Evolutionary conservation across 30 jellyfish, hydroid and myxozoan species (phyloP), one percentile per base, ranked within the genome.

Genomic region (Nemopilema nomurai): DNA sequence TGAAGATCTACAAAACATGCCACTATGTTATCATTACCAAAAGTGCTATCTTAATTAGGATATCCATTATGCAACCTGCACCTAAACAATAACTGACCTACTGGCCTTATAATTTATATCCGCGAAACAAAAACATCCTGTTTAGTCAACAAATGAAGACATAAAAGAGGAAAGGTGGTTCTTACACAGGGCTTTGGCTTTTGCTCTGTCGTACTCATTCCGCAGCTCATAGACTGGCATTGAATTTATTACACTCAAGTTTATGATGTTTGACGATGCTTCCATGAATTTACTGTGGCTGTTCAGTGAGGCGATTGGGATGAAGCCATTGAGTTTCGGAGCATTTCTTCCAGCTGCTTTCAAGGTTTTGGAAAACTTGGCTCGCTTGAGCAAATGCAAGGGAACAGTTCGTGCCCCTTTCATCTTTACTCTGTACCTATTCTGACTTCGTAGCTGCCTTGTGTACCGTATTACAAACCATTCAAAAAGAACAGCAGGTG

Each of bases 201-300:
- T 83, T 41, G 82, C 32, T 21, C 76, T 76, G 18, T 72, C 86
- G 57, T 83, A 83, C 4, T 71, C 80, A 57, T 41, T 72, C 49
- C 73, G 66, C 53, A 83, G 32, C 25, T 83, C 91, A 49, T 69
- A 83, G 51, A 83, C 86, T 1, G 91, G 26, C 41, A 83, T n/a
- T 16, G 91, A 71, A 71, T 71, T 83, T 17, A 83, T 21, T 69
- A 69, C 91, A 33, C 30, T 33, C 57, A 83, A 16, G 29, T 83
- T 83, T 13, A 83, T 84, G 16, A 70, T 21, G 62, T 71, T 83
- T 33, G 91, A 83, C 16, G 91, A 83, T 3, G 91, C 91, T 41
- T 83, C 91, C 71, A 83, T 23, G 22, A 83, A 53, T 52, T 71
- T 83, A 13, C 85, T 83, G 51, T 83, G 91, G 71, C 91, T 83